Base-by-base conservation (phyloP, 1,140 invertebrate genomes). In the Macrosteles quadrilineatus region DNA sequence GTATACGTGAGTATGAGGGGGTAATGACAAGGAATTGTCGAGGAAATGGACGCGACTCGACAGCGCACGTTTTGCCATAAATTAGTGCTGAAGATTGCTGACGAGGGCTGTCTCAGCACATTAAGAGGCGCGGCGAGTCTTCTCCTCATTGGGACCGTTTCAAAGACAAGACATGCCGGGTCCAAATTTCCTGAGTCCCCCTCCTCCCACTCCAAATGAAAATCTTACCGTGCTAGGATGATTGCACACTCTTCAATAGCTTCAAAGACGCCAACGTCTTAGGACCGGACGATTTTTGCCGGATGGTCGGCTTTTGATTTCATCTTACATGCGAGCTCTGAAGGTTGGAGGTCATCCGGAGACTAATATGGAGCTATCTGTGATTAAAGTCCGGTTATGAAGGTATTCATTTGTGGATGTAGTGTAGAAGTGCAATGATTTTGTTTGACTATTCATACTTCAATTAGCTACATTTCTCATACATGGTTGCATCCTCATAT, bases 81-180 rank as follows among this genome's bases (percentile, higher is more conserved):
- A 50, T 50, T 50, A 50, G 47, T 50, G 47, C 47, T 21, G 47
- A 21, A 50, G 47, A 50, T 50, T 50, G 47, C 47, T 50, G 47
- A 50, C 47, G 47, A 50, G 47, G 21, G 47, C 47, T 50, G 47
- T 50, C 47, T 50, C 47, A 50, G 47, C 47, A 50, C 47, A 50
- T 50, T 50, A 50, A 50, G 47, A 50, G 4, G 47, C 14, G 47
- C 47, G 47, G 47, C 47, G 47, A 19, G 6, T n/a, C 21, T 9
- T 50, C 47, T 50, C 21, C 47, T 59, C 55, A 59, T 25, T 59
- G 55, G 55, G 23, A 14, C 21, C 55, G 21, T 50, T 59, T 59
- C 55, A 59, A 59, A 59, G 55, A 59, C 55, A 59, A 59, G 55
- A 59, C 55, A 59, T 59, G 23, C 27, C 55, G 55, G 23, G 55